Conservation (phyloP, 53 echinoderm and acorn worm genomes). For the Paelopatides confundens region DNA sequence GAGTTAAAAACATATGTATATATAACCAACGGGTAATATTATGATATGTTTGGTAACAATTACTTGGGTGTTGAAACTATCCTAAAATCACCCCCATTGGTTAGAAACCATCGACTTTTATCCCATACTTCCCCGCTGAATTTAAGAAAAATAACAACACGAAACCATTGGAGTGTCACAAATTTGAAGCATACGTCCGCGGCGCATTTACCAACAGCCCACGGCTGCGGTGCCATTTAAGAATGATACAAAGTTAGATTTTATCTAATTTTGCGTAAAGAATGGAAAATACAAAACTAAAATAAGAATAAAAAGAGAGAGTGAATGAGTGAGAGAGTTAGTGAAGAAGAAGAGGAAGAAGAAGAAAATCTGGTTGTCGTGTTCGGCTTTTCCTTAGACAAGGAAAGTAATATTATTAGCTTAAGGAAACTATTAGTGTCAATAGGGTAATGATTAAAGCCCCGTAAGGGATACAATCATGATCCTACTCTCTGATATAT, state of each 20-base stretch:
- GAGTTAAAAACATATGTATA: no score
- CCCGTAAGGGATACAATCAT: background rate
- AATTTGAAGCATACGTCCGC: constrained; percentile 25
- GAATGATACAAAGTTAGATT: constrained; percentile 38
- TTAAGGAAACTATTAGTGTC: constrained; percentile 8
- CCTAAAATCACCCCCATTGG: background rate
- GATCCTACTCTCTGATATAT: background rate
- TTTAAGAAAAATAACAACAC: background rate
- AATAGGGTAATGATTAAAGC: constrained; percentile 27
- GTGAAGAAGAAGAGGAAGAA: background rate
- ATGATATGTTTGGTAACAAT: no score
- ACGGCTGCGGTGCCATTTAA: background rate
- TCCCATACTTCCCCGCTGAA: background rate
- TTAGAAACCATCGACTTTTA: background rate
- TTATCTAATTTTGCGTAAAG: constrained; percentile 58
- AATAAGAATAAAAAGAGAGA: constrained; percentile 9
- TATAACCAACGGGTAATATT: no score
- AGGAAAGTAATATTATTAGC: background rate
- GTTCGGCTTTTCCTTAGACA: background rate
- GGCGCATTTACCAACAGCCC: constrained; percentile 46
- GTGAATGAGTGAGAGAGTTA: background rate
- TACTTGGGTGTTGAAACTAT: background rate
- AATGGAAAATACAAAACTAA: no score
- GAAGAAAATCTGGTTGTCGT: background rate
- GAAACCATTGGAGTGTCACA: constrained; percentile 29